Base-by-base conservation (phyloP, 92 coral and sea anemone species). In the Porites lobata region DNA sequence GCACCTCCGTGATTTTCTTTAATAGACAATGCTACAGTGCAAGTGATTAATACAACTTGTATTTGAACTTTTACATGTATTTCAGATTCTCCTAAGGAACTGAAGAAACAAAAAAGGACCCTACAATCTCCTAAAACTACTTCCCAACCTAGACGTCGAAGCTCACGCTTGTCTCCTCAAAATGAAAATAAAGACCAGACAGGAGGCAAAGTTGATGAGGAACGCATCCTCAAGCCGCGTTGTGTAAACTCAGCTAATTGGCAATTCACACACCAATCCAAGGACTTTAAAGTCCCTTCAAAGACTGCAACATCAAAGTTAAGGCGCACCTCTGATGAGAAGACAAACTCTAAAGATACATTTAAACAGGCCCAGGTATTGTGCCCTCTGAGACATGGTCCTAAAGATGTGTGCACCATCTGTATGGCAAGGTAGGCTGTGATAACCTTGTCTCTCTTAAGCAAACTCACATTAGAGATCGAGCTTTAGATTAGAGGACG, bases 401-500 rank as follows among this genome's bases (percentile, higher is more conserved):
- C 97, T n/a, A 82, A 77, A 50, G 98, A 94, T 73, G 90, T 94
- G 58, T 92, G 96, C 76, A 72, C 96, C 17, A 90, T 87, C 29
- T 95, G 98, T 67, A 93, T 95, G 92, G 96, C 95, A 78, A 95
- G 98, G 98, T 95, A 72, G 54, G 6, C 29, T 38, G 22, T 2
- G 54, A 15, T 1, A 15, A 75, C 63, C n/a, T 4, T 24, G 14
- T 61, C 29, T 50, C 6, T 43, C 52, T 51, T 26, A 3, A 10
- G 11, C 12, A 54, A 9, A 54, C 11, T 54, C 11, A 54, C 14
- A 54, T 9, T 54, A 38, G 47, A 38, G 47, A 4, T 38, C 6
- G 47, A 38, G 47, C 47, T 38, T 38, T 38, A 38, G 47, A 38
- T 38, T 38, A 4, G 47, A 38, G 47, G 47, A 38, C 6, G 43